phyloP scores from a whole-genome alignment of 2,797 vertebrate species.

The Heterohyrax brucei region DNA sequence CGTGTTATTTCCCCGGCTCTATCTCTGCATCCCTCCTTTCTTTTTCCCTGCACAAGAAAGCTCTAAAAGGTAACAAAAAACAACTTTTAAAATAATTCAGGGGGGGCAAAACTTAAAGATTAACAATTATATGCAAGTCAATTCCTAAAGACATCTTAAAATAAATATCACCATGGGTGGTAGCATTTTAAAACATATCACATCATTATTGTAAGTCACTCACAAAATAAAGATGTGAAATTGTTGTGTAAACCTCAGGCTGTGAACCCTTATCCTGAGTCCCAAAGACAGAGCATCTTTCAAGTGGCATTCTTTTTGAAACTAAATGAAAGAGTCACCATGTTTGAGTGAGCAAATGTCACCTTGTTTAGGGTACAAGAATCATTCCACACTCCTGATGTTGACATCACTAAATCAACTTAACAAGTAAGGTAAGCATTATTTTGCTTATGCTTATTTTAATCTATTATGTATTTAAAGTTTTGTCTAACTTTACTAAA shows the following conservation, averaged over 20 bases:
- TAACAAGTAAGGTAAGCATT: constrained; percentile 35
- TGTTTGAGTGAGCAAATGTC: neutral
- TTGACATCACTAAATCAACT: constrained; percentile 38
- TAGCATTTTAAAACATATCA: neutral
- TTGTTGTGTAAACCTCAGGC: neutral
- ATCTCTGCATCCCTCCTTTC: neutral
- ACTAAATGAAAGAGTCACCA: neutral
- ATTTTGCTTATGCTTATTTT: constrained; percentile 15
- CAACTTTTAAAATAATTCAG: constrained; percentile 26
- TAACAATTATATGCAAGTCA: neutral
- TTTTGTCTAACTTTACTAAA: constrained; percentile 40
- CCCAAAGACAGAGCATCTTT: neutral
- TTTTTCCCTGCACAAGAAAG: neutral
- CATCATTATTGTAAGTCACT: neutral
- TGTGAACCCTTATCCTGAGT: neutral
- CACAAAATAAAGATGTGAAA: constrained; percentile 27
- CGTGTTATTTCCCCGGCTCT: constrained; percentile 14
- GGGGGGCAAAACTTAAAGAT: neutral
- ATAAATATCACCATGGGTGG: neutral
- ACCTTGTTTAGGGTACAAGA: constrained; percentile 4
- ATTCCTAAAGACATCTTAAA: constrained; percentile 15
- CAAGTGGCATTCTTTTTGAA: constrained; percentile 8
- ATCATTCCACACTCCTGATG: neutral
- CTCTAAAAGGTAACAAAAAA: constrained; percentile 13
- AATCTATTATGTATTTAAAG: constrained; percentile 20